Conservation (phyloP, 2,113 vertebrate genomes). For the Cavia porcellus region DNA sequence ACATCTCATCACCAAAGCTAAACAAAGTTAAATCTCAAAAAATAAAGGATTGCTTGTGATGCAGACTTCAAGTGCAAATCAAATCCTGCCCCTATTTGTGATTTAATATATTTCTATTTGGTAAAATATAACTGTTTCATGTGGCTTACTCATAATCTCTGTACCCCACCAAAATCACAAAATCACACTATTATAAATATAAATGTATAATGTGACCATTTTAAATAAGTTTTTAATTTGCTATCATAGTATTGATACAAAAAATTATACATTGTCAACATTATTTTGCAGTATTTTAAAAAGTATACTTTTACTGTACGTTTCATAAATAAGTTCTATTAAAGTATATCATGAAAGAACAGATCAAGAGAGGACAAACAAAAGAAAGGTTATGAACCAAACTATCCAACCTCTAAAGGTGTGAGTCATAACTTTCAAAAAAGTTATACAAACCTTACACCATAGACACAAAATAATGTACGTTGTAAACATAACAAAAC, state of each 20-base stretch:
- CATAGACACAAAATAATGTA: neutral
- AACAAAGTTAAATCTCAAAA: conserved; percentile 63
- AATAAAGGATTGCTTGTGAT: conserved; percentile 42
- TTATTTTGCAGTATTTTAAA: neutral
- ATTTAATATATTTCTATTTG: conserved; percentile 29
- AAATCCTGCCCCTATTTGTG: neutral
- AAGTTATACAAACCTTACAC: neutral
- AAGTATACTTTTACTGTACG: neutral
- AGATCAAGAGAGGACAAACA: neutral
- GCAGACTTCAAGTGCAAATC: conserved; percentile 57
- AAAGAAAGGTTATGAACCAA: neutral
- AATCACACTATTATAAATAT: neutral
- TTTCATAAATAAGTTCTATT: neutral
- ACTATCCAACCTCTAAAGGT: neutral
- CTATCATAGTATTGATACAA: neutral
- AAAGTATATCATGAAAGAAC: neutral
- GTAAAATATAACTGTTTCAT: neutral
- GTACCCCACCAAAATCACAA: neutral
- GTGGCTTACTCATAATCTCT: neutral
- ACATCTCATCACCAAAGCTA: conserved; percentile 77
- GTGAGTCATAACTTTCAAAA: neutral
- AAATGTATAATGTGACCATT: neutral
- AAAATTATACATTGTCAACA: neutral
- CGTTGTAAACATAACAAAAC: neutral
- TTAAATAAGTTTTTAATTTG: neutral